Percentiles rank a stretch among this genome's conserved stretches.
phyloP scores from a whole-genome alignment of 2,113 vertebrate genomes.

The Azemiops feae region DNA sequence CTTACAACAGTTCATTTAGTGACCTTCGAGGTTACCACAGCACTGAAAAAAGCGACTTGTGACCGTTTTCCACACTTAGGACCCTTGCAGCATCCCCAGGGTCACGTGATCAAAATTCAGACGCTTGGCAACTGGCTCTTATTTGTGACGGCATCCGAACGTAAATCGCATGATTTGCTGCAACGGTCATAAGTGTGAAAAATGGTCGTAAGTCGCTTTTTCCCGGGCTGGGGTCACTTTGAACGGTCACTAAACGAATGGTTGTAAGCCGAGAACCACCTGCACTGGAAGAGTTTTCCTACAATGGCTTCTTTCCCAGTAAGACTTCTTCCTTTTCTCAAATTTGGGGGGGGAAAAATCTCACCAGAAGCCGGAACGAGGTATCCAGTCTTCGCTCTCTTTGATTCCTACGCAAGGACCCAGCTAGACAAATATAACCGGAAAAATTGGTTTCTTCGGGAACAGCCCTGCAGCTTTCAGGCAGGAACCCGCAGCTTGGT shows the following conservation, averaged over 20 bases:
- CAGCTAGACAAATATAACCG: not conserved
- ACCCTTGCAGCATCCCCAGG: no score
- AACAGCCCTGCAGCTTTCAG: not conserved
- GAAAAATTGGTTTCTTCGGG: not conserved
- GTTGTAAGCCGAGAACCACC: no score
- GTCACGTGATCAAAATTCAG: no score
- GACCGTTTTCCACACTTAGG: no score
- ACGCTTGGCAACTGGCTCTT: no score
- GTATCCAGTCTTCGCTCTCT: accelerated
- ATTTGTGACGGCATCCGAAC: no score
- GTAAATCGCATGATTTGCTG: no score
- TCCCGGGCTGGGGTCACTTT: no score
- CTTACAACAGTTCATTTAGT: not conserved
- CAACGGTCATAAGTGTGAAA: no score
- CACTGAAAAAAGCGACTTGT: not conserved
- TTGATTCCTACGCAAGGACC: not conserved
- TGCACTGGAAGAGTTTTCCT: no score
- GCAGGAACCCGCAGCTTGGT: not conserved
- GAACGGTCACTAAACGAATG: no score
- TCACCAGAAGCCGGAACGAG: not conserved
- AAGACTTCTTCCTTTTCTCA: not conserved
- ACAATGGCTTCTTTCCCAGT: not conserved
- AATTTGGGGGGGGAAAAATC: not conserved
- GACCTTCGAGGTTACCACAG: not conserved
- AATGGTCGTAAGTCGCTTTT: no score